Evolutionary conservation across 2,113 vertebrate genomes (phyloP).

Genomic region (Spilogale gracilis): DNA sequence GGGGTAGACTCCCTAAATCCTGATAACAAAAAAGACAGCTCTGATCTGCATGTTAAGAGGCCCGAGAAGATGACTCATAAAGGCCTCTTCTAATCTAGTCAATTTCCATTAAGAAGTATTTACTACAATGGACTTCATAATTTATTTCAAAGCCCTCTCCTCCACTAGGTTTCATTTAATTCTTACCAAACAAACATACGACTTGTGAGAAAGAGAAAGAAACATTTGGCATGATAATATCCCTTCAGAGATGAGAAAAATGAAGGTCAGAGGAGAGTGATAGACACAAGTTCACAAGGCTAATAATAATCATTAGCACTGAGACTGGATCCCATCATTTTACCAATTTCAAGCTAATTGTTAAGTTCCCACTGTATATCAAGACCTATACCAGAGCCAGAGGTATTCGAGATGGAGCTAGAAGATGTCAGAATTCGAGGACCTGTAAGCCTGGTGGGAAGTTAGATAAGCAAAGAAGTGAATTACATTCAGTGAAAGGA

Average conservation of each 20-base stretch:
- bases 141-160: constrained; percentile 49
- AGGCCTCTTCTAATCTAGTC: not conserved
- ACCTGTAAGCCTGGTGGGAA: not conserved
- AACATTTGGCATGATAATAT: not conserved
- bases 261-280: not conserved
- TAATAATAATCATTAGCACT: not conserved
- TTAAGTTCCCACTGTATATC: not conserved
- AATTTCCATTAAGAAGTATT: not conserved
- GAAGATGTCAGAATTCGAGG: not conserved
- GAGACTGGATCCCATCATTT: not conserved
- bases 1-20: not conserved
- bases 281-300: not conserved
- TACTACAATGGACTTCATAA: not conserved
- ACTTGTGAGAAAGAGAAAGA: not conserved
- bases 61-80: not conserved
- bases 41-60: not conserved
- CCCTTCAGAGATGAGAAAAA: not conserved
- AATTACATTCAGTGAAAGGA: constrained; percentile 3
- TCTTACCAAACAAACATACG: not conserved
- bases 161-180: not conserved
- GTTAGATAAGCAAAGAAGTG: constrained; percentile 14
- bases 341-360: not conserved
- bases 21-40: not conserved
- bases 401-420: not conserved
- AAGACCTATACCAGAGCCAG: not conserved